Evolutionary conservation across 2,113 vertebrate species (phyloP), one percentile per base, ranked within the genome.

Genomic region (Delphinus delphis): DNA sequence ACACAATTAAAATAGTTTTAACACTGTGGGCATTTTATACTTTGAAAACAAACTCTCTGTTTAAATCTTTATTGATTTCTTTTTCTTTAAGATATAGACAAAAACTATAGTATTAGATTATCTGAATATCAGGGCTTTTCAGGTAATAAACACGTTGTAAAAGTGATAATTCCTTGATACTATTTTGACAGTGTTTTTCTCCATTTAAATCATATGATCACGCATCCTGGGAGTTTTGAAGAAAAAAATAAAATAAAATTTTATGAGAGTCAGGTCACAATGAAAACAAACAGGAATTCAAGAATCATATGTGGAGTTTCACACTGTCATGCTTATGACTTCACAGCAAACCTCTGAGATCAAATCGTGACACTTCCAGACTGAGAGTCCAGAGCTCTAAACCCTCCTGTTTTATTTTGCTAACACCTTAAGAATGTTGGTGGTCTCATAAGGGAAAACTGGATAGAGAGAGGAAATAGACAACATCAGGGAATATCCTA

Each of bases 271-370:
- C 74, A 92, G 77, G 60, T 87, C 94, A 96, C 88, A 95, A 31
- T 41, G 68, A 95, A 97, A 91, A 93, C 80, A 97, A 98, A 93
- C 67, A 95, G 41, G 95, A 97, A 95, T 95, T 94, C 73, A 63
- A 77, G 96, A 94, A 86, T 81, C 67, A 95, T 95, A 70, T 87
- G 89, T 73, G 5, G 1, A 31, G 67, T 93, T 95, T 97, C 91
- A 96, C 91, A 92, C 60, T 55, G 79, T 84, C 79, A 63, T 77
- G 82, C 74, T 81, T 85, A 96, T 80, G 84, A 38, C 81, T 38
- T 86, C 58, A 60, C 88, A 70, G 74, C 63, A 95, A 95, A 97
- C 44, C 58, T 60, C 58, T 21, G 50, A 86, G 82, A 74, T 74
- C n/a, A 73, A 82, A 62, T 13, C 38, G 89, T 62, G 74, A 74